Evolutionary conservation across 2,113 vertebrate species (phyloP).

Genomic region (Stegostoma tigrinum): DNA sequence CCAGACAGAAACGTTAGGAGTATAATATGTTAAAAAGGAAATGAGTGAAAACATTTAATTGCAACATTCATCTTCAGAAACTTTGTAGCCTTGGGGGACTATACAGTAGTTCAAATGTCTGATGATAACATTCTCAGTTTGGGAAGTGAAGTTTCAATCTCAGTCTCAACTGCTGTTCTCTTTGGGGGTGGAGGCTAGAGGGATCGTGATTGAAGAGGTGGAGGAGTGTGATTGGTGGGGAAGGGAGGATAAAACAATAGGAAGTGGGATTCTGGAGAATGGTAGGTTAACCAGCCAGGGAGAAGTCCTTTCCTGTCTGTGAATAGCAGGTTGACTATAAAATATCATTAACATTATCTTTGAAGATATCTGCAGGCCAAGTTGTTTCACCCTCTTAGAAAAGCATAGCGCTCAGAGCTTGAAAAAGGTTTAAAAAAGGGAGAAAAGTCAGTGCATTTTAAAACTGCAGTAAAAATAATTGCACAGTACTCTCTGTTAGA

Average conservation of each 20-base stretch:
- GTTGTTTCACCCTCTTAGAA: neutral
- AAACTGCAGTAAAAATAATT: neutral
- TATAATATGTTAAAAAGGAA: neutral
- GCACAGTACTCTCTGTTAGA: neutral
- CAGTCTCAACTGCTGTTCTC: neutral
- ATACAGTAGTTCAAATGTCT: neutral
- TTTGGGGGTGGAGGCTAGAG: neutral
- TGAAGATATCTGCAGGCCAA: neutral
- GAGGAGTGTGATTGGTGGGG: too few species aligned
- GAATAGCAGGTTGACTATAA: neutral
- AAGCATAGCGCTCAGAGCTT: neutral
- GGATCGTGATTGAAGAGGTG: neutral
- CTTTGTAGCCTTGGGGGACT: neutral
- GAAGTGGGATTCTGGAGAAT: neutral
- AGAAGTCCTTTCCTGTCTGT: neutral
- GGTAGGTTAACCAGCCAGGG: neutral
- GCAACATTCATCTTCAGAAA: neutral
- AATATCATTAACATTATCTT: neutral
- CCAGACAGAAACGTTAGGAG: neutral
- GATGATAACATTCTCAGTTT: neutral
- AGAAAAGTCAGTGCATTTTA: neutral
- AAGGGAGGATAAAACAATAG: neutral
- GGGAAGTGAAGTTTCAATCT: neutral
- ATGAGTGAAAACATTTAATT: neutral
- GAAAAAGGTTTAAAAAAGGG: neutral